Percentiles rank a stretch among this genome's conserved stretches.
phyloP scores from a whole-genome alignment of 2,888 invertebrate species.

The Ischnus inquisitorius region DNA sequence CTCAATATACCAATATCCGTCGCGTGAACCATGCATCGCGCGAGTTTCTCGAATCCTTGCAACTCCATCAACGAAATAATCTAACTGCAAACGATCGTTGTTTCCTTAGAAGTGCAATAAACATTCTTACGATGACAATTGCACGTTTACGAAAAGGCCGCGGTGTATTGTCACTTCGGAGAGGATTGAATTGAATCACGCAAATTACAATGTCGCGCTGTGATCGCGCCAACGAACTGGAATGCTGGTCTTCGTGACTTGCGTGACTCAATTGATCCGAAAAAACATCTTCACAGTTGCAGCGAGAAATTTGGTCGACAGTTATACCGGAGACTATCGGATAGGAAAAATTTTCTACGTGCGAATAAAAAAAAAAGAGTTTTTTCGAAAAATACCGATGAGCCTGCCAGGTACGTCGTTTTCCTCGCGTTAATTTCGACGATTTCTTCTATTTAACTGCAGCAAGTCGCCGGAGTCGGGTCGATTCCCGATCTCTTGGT shows the following conservation, averaged over 20 bases:
- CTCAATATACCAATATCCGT: not conserved
- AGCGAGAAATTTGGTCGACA: not conserved
- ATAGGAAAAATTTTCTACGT: conserved; percentile 12
- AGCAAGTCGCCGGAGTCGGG: conserved; percentile 96
- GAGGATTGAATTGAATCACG: too few species aligned
- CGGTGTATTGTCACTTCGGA: too few species aligned
- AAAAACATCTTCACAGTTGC: not conserved
- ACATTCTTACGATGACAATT: not conserved
- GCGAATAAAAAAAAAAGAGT: not conserved
- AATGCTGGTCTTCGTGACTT: too few species aligned
- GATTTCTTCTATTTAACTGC: conserved; percentile 91
- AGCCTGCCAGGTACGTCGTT: not conserved
- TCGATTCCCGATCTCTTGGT: conserved; percentile 96
- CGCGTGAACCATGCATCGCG: conserved; percentile 9
- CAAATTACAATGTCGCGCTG: too few species aligned
- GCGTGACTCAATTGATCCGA: not conserved
- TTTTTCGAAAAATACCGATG: conserved; percentile 24
- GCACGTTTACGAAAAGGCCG: not conserved
- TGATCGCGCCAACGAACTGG: too few species aligned
- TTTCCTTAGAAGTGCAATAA: not conserved
- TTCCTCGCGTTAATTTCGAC: not conserved
- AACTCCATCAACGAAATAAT: not conserved
- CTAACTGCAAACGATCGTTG: not conserved
- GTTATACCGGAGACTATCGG: not conserved
- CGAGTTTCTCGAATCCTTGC: conserved; percentile 8